Evolutionary conservation across 1,140 invertebrate species (phyloP).

Genomic region (Zaprionus kolodkinae): DNA sequence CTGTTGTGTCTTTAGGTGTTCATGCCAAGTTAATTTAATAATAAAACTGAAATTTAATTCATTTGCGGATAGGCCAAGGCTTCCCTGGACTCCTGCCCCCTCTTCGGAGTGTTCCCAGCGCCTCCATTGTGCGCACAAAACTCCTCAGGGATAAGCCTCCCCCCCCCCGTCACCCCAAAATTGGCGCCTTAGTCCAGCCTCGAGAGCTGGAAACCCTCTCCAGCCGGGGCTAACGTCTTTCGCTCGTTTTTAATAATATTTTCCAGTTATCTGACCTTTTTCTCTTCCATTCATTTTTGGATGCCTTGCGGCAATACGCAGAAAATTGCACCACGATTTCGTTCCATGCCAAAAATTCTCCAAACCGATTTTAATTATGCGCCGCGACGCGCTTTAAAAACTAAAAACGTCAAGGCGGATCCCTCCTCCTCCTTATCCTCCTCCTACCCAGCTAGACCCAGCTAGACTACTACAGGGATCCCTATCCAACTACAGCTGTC

Average conservation of each 20-base stretch:
- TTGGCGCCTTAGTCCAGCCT: conserved; percentile 36
- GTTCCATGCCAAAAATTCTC: background rate
- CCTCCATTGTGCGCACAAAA: conserved; percentile 47
- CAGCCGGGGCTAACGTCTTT: conserved; percentile 49
- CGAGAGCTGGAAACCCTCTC: conserved; percentile 11
- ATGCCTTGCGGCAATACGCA: conserved; percentile 43
- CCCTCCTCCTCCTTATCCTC: background rate
- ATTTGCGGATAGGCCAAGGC: conserved; percentile 79
- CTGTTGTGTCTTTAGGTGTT: conserved; percentile 82
- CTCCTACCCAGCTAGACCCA: background rate
- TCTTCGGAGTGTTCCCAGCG: background rate
- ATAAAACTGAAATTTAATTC: conserved; percentile 84
- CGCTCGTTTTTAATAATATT: conserved; percentile 79
- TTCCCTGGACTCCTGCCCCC: background rate
- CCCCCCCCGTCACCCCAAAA: conserved; percentile 1
- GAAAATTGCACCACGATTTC: conserved; percentile 33
- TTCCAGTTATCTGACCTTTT: conserved; percentile 82
- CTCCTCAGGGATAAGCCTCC: conserved; percentile 63
- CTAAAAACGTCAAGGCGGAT: background rate
- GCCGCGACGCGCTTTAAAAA: conserved; percentile 44
- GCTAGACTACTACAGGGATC: background rate
- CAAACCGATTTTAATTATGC: conserved; percentile 58
- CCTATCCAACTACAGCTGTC: conserved; percentile 39
- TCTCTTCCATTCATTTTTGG: conserved; percentile 51
- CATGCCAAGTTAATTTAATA: conserved; percentile 84